Conservation (phyloP, 2,113 vertebrate species). For the Cichladusa arquata region DNA sequence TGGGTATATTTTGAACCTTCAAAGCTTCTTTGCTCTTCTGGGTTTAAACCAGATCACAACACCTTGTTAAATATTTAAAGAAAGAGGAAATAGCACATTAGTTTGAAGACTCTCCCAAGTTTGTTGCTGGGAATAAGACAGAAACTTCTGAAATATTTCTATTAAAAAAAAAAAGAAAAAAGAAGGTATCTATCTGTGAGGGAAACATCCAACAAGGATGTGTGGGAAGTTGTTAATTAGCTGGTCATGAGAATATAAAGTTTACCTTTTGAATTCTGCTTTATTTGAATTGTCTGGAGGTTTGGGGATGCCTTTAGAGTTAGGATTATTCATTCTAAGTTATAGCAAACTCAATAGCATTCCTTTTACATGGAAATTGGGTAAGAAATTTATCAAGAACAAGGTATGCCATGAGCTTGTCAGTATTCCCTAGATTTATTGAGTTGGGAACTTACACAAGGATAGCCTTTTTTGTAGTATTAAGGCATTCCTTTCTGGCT, state of each 20-base stretch:
- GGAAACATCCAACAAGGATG: not conserved
- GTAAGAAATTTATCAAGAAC: not conserved
- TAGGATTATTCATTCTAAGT: not conserved
- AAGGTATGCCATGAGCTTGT: not conserved
- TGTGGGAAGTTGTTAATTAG: not conserved
- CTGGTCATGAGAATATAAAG: not conserved
- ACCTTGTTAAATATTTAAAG: not conserved
- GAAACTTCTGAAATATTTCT: not conserved
- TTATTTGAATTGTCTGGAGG: not conserved
- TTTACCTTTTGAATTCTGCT: not conserved
- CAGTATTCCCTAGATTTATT: not conserved
- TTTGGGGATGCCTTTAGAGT: not conserved
- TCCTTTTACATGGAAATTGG: not conserved
- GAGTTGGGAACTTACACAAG: not conserved
- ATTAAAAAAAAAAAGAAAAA: not conserved
- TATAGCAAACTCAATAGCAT: not conserved
- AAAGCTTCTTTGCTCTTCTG: no score
- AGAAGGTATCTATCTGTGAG: not conserved
- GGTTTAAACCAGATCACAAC: no score
- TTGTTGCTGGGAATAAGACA: not conserved
- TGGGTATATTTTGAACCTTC: no score
- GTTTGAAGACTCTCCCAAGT: not conserved
- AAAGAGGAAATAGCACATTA: not conserved
- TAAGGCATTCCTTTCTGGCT: not conserved
- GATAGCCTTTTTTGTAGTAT: not conserved